Evolutionary conservation across 2,113 vertebrate genomes (phyloP).

Genomic region (Scophthalmus maximus): DNA sequence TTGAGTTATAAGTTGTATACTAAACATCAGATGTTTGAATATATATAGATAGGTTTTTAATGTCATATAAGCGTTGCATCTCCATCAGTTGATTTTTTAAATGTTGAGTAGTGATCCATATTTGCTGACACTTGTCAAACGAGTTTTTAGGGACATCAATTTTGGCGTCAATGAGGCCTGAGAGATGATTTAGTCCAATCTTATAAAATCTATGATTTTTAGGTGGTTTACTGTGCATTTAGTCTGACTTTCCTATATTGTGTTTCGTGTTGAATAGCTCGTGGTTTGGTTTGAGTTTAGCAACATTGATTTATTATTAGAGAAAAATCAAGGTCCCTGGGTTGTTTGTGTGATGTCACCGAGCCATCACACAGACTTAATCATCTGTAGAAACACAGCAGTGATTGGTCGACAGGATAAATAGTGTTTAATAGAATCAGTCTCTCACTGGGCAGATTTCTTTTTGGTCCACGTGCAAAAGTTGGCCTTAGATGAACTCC

Average conservation of each 20-base stretch:
- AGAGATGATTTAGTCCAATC: no score
- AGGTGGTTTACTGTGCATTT: no score
- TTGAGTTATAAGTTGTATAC: not conserved
- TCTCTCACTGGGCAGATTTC: slow-evolving; percentile 12
- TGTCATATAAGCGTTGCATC: no score
- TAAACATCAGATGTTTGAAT: no score
- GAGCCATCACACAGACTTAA: not conserved
- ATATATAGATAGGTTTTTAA: no score
- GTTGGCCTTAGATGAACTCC: slow-evolving; percentile 10
- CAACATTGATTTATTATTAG: not conserved
- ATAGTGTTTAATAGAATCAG: not conserved
- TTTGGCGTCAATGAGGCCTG: no score
- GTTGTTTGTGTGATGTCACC: slow-evolving; percentile 4
- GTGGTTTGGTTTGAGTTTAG: not conserved
- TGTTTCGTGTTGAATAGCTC: not conserved
- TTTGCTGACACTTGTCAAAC: not conserved
- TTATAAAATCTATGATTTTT: no score
- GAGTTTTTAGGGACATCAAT: not conserved
- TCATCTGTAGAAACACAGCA: slow-evolving; percentile 6
- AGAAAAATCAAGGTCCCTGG: no score
- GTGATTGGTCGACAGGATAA: not conserved
- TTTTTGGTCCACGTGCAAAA: no score
- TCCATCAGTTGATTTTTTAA: no score
- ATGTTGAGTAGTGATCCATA: not conserved
- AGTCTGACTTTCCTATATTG: not conserved